phyloP scores from a whole-genome alignment of 2,888 invertebrate species.

The Alloscopus bannaensis region DNA sequence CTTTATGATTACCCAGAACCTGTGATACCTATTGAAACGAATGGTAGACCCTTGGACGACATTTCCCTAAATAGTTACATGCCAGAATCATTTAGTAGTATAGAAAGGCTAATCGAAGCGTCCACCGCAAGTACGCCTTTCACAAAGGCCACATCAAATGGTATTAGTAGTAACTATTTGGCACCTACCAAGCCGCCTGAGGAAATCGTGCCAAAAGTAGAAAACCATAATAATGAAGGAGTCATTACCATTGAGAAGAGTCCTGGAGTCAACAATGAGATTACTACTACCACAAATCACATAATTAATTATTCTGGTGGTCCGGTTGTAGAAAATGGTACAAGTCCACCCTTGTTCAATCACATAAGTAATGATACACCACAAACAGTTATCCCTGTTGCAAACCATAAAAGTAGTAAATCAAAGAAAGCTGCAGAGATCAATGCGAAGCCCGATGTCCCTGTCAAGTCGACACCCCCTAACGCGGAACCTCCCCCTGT shows the following conservation, averaged over 20 bases:
- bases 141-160: constrained; percentile 46
- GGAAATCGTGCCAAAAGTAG: neutral
- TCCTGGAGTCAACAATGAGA: constrained; percentile 15
- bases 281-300: constrained; percentile 25
- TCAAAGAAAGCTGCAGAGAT: constrained; percentile 41
- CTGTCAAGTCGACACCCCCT: constrained; percentile 15
- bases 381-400: constrained; percentile 25
- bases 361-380: constrained; percentile 34
- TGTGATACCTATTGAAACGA: constrained; percentile 43
- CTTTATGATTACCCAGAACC: constrained; percentile 55
- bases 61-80: constrained; percentile 16
- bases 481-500: constrained; percentile 46
- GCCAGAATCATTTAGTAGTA: constrained; percentile 60
- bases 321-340: constrained; percentile 49
- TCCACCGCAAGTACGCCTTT: constrained; percentile 47
- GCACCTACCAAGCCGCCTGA: constrained; percentile 32
- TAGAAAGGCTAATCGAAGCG: constrained; percentile 55
- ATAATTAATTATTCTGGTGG: neutral
- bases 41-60: constrained; percentile 31
- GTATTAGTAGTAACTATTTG: constrained; percentile 30
- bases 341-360: constrained; percentile 6
- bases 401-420: constrained; percentile 52
- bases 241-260: constrained; percentile 19
- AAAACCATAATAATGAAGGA: constrained; percentile 14
- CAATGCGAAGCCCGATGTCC: constrained; percentile 26